Evolutionary conservation across 2,888 invertebrate species (phyloP).

Genomic region (Philaethria dido): DNA sequence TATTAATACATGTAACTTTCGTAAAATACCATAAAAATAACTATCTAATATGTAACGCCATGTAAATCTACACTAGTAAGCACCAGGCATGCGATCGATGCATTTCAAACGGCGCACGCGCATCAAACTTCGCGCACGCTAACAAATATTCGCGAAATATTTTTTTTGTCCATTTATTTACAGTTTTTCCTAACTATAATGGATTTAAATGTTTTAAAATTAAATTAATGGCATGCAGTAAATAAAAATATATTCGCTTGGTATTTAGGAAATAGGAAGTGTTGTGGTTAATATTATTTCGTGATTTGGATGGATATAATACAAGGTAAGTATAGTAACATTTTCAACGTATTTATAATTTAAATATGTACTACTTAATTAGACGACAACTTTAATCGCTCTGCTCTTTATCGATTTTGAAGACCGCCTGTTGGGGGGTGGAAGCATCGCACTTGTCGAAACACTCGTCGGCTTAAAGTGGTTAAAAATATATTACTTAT

Average conservation of each 20-base stretch:
- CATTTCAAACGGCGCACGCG: slow-evolving; percentile 52
- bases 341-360: neutral
- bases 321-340: neutral
- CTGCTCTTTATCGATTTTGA: too few species aligned
- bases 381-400: too few species aligned
- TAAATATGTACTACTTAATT: too few species aligned
- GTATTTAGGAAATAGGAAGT: neutral
- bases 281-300: slow-evolving; percentile 1
- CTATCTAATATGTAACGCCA: slow-evolving; percentile 53
- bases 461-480: too few species aligned
- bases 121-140: slow-evolving; percentile 50
- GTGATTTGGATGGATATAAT: slow-evolving; percentile 14
- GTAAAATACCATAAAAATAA: slow-evolving; percentile 61
- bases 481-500: too few species aligned
- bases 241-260: neutral
- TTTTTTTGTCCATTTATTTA: slow-evolving; percentile 8
- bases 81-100: slow-evolving; percentile 31
- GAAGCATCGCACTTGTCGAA: too few species aligned
- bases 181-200: neutral
- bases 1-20: slow-evolving; percentile 58
- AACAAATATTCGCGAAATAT: slow-evolving; percentile 41
- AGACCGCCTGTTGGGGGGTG: neutral
- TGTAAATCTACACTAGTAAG: slow-evolving; percentile 44
- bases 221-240: neutral
- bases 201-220: neutral